These are phyloP conservation scores for Acheta domesticus DNA, from an alignment of 2,888 invertebrate species.

Conservation along the genomic window DNA sequence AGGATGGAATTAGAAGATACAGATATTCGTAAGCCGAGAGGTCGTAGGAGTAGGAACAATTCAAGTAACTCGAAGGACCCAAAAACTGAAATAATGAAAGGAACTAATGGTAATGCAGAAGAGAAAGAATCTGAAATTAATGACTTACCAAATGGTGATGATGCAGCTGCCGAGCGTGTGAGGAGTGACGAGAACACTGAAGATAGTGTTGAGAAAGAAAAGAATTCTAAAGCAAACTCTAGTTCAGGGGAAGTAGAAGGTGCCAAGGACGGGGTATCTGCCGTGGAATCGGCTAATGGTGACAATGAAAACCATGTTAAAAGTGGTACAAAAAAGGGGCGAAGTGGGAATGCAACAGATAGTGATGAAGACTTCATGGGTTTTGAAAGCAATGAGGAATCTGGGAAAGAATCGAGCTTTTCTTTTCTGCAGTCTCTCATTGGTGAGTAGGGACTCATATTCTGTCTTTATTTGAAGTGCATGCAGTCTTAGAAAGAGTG, in stretches of 20 bases:
- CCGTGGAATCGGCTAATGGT: background rate
- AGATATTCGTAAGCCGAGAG: background rate
- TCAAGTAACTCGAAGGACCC: background rate
- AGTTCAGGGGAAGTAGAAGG: background rate
- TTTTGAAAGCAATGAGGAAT: background rate
- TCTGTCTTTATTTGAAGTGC: too few relatives aligned
- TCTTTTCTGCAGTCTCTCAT: too few relatives aligned
- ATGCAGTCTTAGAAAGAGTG: too few relatives aligned
- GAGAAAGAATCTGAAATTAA: background rate
- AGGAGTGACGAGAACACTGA: too few relatives aligned
- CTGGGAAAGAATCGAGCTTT: too few relatives aligned
- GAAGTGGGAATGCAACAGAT: background rate
- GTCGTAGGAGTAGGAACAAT: background rate
- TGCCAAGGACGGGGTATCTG: background rate
- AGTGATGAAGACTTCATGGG: background rate
- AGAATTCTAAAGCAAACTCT: background rate
- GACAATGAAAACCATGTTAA: background rate
- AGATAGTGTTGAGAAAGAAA: background rate
- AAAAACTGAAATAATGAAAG: background rate
- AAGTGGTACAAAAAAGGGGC: too few relatives aligned
- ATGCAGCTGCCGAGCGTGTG: background rate
- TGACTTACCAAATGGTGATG: background rate
- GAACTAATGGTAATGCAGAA: background rate
- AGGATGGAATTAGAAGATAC: background rate
- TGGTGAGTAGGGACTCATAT: too few relatives aligned